Evolutionary conservation across 2,888 invertebrate genomes (phyloP), one percentile per base, ranked within the genome.

Genomic region (Tortricodes alternella): DNA sequence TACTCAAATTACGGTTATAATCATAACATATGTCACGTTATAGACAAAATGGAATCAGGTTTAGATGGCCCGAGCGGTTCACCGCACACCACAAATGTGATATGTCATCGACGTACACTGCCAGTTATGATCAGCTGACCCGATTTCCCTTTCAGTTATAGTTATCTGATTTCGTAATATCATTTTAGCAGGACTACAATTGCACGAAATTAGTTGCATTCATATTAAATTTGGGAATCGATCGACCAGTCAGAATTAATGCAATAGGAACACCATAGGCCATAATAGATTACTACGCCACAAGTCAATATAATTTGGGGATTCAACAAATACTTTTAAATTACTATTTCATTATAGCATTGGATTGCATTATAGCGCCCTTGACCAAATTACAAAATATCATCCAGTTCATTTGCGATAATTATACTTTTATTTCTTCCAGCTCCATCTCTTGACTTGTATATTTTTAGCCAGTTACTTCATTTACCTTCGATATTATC

Each of bases 61-160:
- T 46, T 53, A n/a, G 21, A 29, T 23, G n/a, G 37, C 4, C 13
- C 9, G n/a, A 15, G 34, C 34, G 43, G 18, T 15, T 11, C 7
- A 39, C 53, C 53, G 46, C 53, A 48, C 46, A 46, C 53, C 53
- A 15, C 53, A 48, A 46, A 32, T n/a, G 38, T 23, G 16, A 6
- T 23, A 23, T 13, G 8, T 32, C 29, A 34, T 18, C 21, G 18
- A 53, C 39, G 19, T 48, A 23, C 21, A 13, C 34, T 13, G 11
- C 32, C 50, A 50, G 38, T 46, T 53, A 46, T 46, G 13, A 32
- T 29, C 29, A 32, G 23, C 8, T 46, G 38, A 38, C 53, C 23
- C 13, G 39, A 41, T 53, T 48, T 53, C 39, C 39, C 53, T 53
- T 41, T 46, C 53, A 11, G 53, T 51, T 29, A 21, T 41, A 21